Base-by-base conservation (phyloP, 1,140 invertebrate species). In the Drosophila takahashii region DNA sequence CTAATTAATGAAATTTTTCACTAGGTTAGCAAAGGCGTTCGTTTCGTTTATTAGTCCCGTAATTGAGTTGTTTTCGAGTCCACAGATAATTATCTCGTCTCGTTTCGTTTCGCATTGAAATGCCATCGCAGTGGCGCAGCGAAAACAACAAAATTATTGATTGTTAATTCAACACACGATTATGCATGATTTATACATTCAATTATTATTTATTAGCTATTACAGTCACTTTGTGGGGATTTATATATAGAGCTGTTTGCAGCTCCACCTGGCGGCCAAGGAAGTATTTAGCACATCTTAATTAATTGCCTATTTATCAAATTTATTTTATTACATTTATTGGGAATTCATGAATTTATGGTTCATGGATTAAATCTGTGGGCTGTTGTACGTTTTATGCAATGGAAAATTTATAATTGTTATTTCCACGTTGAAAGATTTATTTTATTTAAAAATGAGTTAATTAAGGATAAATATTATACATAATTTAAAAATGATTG, bases 1-100 rank as follows among this genome's bases (percentile, higher is more conserved):
- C 51, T 70, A 70, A 70, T 70, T 70, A 70, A 70, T 48, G 34
- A 34, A 26, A 41, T 70, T 70, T 56, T 70, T 37, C 48, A 67
- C 26, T 37, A 32, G 37, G 39, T 52, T 45, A 37, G 54, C 61
- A 37, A 59, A 47, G 44, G 54, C 53, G 44, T 39, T 65, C 37
- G 26, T 15, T 41, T 7, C 22, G 22, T 22, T 22, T 22, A 22
- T 22, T n/a, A n/a, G n/a, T 16, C 16, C 11, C 47, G 36, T 67
- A 67, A 67, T 67, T 65, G 60, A 67, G 44, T 67, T 65, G 64
- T 65, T 67, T 37, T 15, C 27, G 10, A 11, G 3, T 45, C 1
- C 27, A 22, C n/a, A 44, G 36, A 11, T 22, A 41, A 66, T 39
- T 29, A 64, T 15, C 27, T 16, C 42, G 26, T 22, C 36, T 22